These are phyloP conservation scores for Xenopus borealis DNA, from an alignment of 2,113 vertebrate genomes.

Conservation along the genomic window DNA sequence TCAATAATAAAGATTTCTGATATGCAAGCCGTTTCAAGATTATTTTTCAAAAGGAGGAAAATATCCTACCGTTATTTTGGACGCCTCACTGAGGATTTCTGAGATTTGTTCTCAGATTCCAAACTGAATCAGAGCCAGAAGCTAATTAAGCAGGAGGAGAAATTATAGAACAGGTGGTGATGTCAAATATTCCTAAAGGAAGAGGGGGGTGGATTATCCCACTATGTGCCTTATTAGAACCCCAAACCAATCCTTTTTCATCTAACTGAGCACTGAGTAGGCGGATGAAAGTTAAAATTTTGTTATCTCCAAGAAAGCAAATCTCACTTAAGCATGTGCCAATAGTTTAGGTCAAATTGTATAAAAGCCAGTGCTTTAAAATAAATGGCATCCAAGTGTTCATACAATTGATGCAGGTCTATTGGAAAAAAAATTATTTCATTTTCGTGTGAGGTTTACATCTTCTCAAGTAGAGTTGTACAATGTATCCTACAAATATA, in stretches of 20 bases:
- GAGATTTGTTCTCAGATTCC: constrained; percentile 46
- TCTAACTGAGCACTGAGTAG: constrained; percentile 28
- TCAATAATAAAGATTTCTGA: not conserved
- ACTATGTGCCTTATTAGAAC: constrained; percentile 41
- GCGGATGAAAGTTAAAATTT: constrained; percentile 25
- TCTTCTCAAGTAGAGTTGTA: too few species aligned
- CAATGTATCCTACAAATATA: too few species aligned
- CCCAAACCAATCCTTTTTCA: constrained; percentile 38
- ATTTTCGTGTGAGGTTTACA: too few species aligned
- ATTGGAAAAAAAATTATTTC: too few species aligned
- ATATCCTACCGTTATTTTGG: constrained; percentile 15
- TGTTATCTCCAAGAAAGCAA: constrained; percentile 14
- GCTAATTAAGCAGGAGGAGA: constrained; percentile 47
- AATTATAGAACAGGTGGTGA: constrained; percentile 47
- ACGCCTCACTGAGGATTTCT: constrained; percentile 42
- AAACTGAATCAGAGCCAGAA: constrained; percentile 41
- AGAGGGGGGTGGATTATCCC: constrained; percentile 41
- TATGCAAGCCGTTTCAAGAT: constrained; percentile 19
- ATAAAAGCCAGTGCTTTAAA: not conserved
- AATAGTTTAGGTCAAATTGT: not conserved
- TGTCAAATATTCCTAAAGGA: constrained; percentile 47
- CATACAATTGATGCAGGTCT: too few species aligned
- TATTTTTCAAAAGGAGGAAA: constrained; percentile 25
- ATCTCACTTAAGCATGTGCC: constrained; percentile 7
- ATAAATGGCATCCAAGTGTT: too few species aligned